Evolutionary conservation across 2,888 invertebrate genomes (phyloP).

Genomic region (Drosophila prostipennis): DNA sequence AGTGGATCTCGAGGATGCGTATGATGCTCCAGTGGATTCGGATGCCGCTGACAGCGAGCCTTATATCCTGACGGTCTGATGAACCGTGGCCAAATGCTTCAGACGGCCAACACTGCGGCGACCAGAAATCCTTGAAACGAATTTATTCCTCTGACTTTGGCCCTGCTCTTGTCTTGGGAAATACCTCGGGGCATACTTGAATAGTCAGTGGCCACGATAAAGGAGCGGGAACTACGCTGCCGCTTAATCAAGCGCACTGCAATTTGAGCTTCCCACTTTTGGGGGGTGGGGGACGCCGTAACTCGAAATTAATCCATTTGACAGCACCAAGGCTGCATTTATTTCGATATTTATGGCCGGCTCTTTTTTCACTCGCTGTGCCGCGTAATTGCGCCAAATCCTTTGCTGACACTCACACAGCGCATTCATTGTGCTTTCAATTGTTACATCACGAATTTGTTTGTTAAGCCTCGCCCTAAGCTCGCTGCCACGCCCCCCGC

Average conservation of each 20-base stretch:
- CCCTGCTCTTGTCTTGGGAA: constrained; percentile 13
- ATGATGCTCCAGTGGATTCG: constrained; percentile 19
- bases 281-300: background rate
- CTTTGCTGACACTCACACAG: constrained; percentile 43
- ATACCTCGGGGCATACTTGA: constrained; percentile 16
- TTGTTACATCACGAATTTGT: constrained; percentile 50
- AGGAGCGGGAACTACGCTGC: constrained; percentile 12
- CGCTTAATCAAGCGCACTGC: constrained; percentile 33
- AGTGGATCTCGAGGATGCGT: constrained; percentile 18
- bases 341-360: constrained; percentile 43
- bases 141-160: constrained; percentile 36
- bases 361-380: constrained; percentile 33
- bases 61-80: constrained; percentile 27
- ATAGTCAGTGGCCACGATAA: constrained; percentile 14
- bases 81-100: constrained; percentile 35
- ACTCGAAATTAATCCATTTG: constrained; percentile 40
- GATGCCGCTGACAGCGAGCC: constrained; percentile 17
- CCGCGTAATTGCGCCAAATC: constrained; percentile 50
- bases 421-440: constrained; percentile 35
- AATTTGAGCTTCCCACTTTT: constrained; percentile 20
- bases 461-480: constrained; percentile 45
- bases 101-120: constrained; percentile 12
- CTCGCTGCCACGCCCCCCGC: constrained; percentile 1
- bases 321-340: constrained; percentile 43
- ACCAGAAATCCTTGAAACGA: constrained; percentile 36